Conservation (phyloP, 1,140 invertebrate species). For the Pseudomyrmex pallidus region DNA sequence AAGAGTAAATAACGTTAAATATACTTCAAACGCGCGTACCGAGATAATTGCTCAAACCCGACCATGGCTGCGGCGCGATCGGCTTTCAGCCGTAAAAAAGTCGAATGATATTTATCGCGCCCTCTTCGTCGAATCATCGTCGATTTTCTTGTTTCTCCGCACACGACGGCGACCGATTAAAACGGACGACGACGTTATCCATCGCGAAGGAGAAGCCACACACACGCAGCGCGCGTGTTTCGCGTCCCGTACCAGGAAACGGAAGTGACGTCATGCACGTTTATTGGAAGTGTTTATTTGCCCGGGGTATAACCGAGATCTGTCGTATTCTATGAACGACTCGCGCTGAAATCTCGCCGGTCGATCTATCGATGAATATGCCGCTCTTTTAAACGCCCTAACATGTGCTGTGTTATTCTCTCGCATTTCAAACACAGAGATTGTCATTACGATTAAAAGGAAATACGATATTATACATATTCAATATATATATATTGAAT, state of each 20-base stretch:
- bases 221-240: slow-evolving; percentile 21
- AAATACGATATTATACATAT: slow-evolving; percentile 9
- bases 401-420: not conserved
- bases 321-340: slow-evolving; percentile 56
- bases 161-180: slow-evolving; percentile 66
- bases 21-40: slow-evolving; percentile 9
- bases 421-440: not conserved
- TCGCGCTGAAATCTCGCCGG: slow-evolving; percentile 44
- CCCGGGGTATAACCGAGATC: slow-evolving; percentile 56
- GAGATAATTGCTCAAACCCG: slow-evolving; percentile 29
- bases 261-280: slow-evolving; percentile 77
- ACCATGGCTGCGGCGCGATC: slow-evolving; percentile 7
- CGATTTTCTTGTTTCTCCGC: slow-evolving; percentile 55
- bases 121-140: slow-evolving; percentile 49
- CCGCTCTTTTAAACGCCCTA: not conserved
- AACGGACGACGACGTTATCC: slow-evolving; percentile 73
- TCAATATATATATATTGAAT: no score
- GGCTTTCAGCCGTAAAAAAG: not conserved
- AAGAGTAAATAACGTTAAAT: slow-evolving; percentile 43
- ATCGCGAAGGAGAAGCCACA: slow-evolving; percentile 11
- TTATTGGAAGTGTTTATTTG: slow-evolving; percentile 75
- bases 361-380: slow-evolving; percentile 27
- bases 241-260: slow-evolving; percentile 74
- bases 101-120: slow-evolving; percentile 56
- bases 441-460: slow-evolving; percentile 8